Percentiles rank a stretch among this genome's conserved stretches.
These are phyloP conservation scores for Hippopotamus amphibius DNA, from an alignment of 2,113 vertebrate species.

Conservation along the genomic window DNA sequence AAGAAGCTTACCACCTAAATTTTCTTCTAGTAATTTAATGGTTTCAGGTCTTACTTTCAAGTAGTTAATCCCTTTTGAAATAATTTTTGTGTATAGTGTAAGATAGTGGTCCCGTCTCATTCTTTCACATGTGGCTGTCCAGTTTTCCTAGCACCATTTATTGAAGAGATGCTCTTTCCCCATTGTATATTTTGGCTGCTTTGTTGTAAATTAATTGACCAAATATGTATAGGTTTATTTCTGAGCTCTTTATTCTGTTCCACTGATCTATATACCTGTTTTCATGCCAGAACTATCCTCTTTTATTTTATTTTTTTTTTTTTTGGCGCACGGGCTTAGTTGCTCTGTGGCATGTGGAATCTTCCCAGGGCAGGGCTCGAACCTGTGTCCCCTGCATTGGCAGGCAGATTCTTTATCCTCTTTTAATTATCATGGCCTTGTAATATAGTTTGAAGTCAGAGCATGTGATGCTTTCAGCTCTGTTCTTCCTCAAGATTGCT, in stretches of 20 bases:
- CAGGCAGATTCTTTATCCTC: too few relatives aligned
- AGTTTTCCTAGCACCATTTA: background rate
- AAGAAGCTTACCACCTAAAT: background rate
- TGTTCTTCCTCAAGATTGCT: background rate
- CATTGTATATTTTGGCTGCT: background rate
- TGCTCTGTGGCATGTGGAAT: too few relatives aligned
- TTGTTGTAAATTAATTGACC: background rate
- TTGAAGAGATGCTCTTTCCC: background rate
- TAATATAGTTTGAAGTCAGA: background rate
- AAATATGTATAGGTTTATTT: background rate
- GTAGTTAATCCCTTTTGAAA: background rate
- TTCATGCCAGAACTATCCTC: background rate
- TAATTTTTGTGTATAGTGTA: background rate
- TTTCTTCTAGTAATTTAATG: background rate
- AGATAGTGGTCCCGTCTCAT: background rate
- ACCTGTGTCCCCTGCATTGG: too few relatives aligned
- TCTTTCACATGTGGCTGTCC: background rate
- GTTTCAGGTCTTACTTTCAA: background rate
- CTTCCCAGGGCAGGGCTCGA: too few relatives aligned
- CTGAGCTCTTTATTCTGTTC: background rate
- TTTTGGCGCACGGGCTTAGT: too few relatives aligned
- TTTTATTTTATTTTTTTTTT: too few relatives aligned
- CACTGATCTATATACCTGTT: background rate
- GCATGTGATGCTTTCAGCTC: background rate
- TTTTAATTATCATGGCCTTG: background rate